These are phyloP conservation scores for Keiferia lycopersicella DNA, from an alignment of 2,888 invertebrate species.

Conservation along the genomic window DNA sequence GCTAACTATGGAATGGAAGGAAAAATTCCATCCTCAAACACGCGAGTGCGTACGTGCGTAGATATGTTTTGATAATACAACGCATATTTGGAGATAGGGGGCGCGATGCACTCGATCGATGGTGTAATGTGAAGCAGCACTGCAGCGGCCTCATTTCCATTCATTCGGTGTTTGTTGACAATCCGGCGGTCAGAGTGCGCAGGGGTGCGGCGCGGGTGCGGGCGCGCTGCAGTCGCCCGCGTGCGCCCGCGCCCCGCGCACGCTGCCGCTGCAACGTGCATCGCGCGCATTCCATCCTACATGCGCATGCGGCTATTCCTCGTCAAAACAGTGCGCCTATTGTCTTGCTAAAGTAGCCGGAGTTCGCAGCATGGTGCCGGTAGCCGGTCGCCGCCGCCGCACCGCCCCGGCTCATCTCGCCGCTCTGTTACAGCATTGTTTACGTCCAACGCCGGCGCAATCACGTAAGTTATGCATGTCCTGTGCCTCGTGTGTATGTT, in stretches of 20 bases:
- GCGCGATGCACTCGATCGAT: constrained; percentile 44
- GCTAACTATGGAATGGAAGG: neutral
- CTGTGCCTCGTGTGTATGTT: constrained; percentile 58
- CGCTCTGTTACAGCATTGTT: constrained; percentile 59
- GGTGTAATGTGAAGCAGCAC: constrained; percentile 46
- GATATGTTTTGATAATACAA: constrained; percentile 16
- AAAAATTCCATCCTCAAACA: neutral
- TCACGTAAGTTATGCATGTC: constrained; percentile 75
- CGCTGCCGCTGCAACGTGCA: constrained; percentile 52
- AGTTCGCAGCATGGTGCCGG: constrained; percentile 15
- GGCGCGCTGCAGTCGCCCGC: constrained; percentile 55
- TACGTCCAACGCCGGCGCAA: constrained; percentile 56
- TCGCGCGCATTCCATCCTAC: constrained; percentile 52
- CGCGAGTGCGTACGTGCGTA: neutral
- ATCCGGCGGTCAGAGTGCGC: constrained; percentile 56
- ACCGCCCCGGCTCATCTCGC: constrained; percentile 37
- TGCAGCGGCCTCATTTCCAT: constrained; percentile 64
- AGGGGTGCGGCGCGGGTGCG: constrained; percentile 42
- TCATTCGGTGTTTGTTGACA: constrained; percentile 72
- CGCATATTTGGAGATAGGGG: constrained; percentile 32
- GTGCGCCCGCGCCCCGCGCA: constrained; percentile 62
- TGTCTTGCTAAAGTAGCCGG: constrained; percentile 6
- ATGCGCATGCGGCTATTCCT: constrained; percentile 32
- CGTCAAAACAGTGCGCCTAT: constrained; percentile 3
- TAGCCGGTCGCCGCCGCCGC: neutral